phyloP scores from a whole-genome alignment of 2,888 invertebrate species.

The Epirrhoe tristata region DNA sequence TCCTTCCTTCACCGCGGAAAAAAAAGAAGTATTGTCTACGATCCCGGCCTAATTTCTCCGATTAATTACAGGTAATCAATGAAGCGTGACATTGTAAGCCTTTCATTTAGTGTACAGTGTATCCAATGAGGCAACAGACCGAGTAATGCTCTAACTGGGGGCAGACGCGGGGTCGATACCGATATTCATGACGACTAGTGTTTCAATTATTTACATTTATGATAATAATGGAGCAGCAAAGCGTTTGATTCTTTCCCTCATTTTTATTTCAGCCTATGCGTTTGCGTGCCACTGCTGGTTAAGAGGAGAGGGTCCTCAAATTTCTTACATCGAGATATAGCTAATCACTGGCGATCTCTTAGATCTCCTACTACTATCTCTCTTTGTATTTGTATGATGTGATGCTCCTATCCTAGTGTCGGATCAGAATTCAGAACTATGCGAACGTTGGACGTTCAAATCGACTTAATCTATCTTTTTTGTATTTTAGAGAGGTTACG shows the following conservation, averaged over 20 bases:
- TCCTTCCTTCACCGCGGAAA: neutral
- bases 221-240: neutral
- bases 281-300: no score
- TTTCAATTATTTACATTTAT: constrained; percentile 8
- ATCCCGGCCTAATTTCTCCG: constrained; percentile 36
- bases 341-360: no score
- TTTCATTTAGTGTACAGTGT: constrained; percentile 62
- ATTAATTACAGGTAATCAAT: constrained; percentile 47
- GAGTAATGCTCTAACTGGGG: constrained; percentile 65
- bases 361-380: no score
- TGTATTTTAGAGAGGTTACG: neutral
- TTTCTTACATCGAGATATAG: no score
- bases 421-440: no score
- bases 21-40: constrained; percentile 10
- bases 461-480: neutral
- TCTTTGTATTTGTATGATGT: no score
- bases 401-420: no score
- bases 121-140: constrained; percentile 66
- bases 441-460: neutral
- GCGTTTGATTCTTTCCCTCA: no score
- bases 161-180: constrained; percentile 56
- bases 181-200: constrained; percentile 38
- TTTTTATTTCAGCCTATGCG: no score
- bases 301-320: no score
- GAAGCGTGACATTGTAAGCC: constrained; percentile 67